Conservation (phyloP, 2,113 vertebrate genomes). For the Stigmatopora nigra region DNA sequence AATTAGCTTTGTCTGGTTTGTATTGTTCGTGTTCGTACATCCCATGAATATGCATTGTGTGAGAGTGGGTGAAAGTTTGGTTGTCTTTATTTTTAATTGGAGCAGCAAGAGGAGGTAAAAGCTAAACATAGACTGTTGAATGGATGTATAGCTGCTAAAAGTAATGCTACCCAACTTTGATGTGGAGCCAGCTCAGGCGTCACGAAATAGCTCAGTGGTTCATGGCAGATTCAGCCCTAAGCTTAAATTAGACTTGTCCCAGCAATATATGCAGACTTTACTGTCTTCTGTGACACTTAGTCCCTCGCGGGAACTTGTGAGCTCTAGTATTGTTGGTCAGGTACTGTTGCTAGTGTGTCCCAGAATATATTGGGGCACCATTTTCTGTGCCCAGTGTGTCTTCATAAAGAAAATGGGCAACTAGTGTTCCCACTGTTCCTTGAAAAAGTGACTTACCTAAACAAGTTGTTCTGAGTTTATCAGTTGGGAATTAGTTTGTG, state of each 20-base stretch:
- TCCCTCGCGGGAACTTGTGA: constrained; percentile 25
- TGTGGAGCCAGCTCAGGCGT: constrained; percentile 56
- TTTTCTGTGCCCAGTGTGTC: background rate
- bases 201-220: constrained; percentile 33
- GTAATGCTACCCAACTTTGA: constrained; percentile 57
- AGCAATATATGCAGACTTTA: constrained; percentile 37
- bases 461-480: too few relatives aligned
- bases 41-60: constrained; percentile 41
- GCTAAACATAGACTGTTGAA: constrained; percentile 60
- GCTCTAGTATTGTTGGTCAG: constrained; percentile 22
- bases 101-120: constrained; percentile 26
- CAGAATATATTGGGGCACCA: background rate
- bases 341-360: constrained; percentile 7
- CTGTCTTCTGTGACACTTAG: constrained; percentile 17
- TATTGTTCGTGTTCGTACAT: constrained; percentile 3
- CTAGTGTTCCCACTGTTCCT: too few relatives aligned
- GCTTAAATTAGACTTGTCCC: constrained; percentile 57
- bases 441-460: too few relatives aligned
- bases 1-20: constrained; percentile 1
- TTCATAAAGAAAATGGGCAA: background rate
- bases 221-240: constrained; percentile 50
- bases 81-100: constrained; percentile 10
- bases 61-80: constrained; percentile 1
- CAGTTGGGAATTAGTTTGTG: too few relatives aligned
- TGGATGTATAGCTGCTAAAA: constrained; percentile 57